Evolutionary conservation across 1,140 invertebrate genomes (phyloP), one percentile per base, ranked within the genome.

Genomic region (Calephelis virginiensis): DNA sequence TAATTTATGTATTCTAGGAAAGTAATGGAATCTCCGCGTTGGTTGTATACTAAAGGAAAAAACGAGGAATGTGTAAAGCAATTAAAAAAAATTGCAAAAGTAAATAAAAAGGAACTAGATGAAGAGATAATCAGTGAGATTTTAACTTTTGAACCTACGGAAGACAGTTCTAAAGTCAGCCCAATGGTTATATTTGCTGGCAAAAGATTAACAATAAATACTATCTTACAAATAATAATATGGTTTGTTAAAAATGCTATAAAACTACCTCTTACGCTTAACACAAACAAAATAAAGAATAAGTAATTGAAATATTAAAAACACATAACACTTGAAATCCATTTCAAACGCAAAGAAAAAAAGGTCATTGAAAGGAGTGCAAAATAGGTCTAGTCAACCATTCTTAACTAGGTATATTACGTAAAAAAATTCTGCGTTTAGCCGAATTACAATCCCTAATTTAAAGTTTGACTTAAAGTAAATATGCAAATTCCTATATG

Each of bases 31-130:
- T 94, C 93, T 38, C 93, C 93, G 5, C 85, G 94, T 68, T 96
- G 95, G 95, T 83, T 95, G 61, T 93, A 94, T 70, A 93, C 92
- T 61, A 92, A 93, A 73, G 93, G 93, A 9, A 92, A 92, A 69
- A 85, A 86, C 50, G 75, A 93, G 50, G 90, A 93, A 70, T 94
- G 94, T 70, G 80, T 94, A 13, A 84, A 92, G 61, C 91, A 93
- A 68, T 76, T 95, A 12, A 85, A 91, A 49, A 92, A 81, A 67
- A 95, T 96, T 76, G 95, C 94, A 49, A 92, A 93, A 86, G 82
- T 92, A 12, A 96, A 96, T 91, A 88, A 93, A 0, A 92, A 81
- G 9, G 75, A 79, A 50, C 88, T 96, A 14, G 82, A 91, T 11
- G 14, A 66, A 38, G 81, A 87, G 46, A 85, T 84, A 8, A 76